Base-by-base conservation (phyloP, 1,140 invertebrate genomes). In the Megalopta genalis region DNA sequence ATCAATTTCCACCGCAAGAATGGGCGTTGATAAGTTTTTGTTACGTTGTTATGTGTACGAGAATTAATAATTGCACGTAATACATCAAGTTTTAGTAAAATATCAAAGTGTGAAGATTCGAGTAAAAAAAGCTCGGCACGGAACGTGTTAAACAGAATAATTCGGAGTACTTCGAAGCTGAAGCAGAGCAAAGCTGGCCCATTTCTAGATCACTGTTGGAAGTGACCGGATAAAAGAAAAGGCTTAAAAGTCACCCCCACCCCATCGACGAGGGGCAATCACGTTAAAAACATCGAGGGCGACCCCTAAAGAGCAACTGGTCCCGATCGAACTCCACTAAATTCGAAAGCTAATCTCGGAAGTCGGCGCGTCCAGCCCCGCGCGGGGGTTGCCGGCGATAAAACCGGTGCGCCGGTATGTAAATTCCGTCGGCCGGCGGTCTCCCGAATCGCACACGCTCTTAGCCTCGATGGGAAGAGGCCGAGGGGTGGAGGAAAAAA, bases 361-460 rank as follows among this genome's bases (percentile, higher is more conserved):
- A 52, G 68, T 70, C 76, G 23, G 64, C 60, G n/a, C 4, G n/a
- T 82, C 72, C 73, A 57, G 37, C 46, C 64, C 25, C 37, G 79
- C 85, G 66, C 37, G 52, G n/a, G n/a, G 25, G 39, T 54, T 62
- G 59, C 54, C 62, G n/a, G 54, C 86, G 85, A 90, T 90, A 90
- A 89, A 90, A 90, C 84, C 80, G 74, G 81, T 63, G 73, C n/a
- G n/a, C 60, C 49, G 64, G 65, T 89, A 91, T 90, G 89, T 88
- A 90, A 91, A 91, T 91, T 66, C 21, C n/a, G n/a, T 21, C 60
- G 37, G 59, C 54, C 9, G 49, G 59, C 69, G 32, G 62, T 21
- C 8, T 23, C 6, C 14, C 62, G 16, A 68, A 73, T 60, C 54
- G 72, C 74, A 70, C 65, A 18, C 62, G 12, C 32, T 59, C 57